These are phyloP conservation scores for Cryptocephalus moraei DNA, from an alignment of 2,888 invertebrate genomes.

Conservation along the genomic window DNA sequence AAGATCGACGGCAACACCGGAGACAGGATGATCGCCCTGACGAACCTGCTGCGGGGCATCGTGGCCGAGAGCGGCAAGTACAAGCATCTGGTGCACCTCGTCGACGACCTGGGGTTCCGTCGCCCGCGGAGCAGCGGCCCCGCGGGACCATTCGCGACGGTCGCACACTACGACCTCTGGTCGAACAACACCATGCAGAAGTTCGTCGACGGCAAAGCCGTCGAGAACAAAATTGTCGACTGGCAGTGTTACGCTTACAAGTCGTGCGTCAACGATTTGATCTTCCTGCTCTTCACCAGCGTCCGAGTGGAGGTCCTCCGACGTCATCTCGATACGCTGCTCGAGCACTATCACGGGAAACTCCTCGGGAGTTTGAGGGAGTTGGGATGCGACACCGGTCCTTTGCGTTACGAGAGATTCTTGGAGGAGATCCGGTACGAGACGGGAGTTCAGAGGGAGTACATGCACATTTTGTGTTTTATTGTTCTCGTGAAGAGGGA, in stretches of 20 bases:
- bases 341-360: constrained; percentile 39
- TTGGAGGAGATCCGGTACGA: constrained; percentile 27
- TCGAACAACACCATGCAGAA: constrained; percentile 45
- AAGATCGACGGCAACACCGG: not conserved
- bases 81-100: not conserved
- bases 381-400: constrained; percentile 20
- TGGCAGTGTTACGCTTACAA: constrained; percentile 44
- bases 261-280: constrained; percentile 41
- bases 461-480: too few relatives aligned
- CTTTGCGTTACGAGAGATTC: constrained; percentile 33
- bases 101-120: too few relatives aligned
- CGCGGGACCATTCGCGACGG: constrained; percentile 40
- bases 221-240: constrained; percentile 20
- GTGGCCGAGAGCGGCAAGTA: not conserved
- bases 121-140: not conserved
- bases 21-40: not conserved
- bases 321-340: constrained; percentile 36
- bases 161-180: constrained; percentile 48
- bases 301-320: constrained; percentile 32
- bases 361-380: constrained; percentile 34
- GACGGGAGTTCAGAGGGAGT: not conserved
- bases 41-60: not conserved
- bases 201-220: constrained; percentile 18
- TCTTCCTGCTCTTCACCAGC: constrained; percentile 44
- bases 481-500: too few relatives aligned